Evolutionary conservation across 2,797 vertebrate species (phyloP).

Genomic region (Lophius americanus): DNA sequence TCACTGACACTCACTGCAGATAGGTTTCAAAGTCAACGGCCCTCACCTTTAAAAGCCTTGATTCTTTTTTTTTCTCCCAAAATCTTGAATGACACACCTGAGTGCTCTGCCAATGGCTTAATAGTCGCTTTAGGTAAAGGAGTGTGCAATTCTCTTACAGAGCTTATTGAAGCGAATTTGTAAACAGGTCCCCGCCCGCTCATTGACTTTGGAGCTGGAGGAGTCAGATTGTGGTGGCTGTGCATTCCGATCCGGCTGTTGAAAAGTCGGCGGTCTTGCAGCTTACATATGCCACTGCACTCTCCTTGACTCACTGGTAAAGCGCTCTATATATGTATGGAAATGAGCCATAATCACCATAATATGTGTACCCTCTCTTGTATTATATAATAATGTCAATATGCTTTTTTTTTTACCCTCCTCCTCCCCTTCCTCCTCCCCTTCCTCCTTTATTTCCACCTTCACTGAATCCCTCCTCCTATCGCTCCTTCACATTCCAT

Average conservation of each 20-base stretch:
- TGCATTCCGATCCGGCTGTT: constrained; percentile 42
- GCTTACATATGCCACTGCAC: constrained; percentile 61
- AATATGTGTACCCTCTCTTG: constrained; percentile 76
- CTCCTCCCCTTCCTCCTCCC: constrained; percentile 7
- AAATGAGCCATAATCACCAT: constrained; percentile 80
- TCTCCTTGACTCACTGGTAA: constrained; percentile 71
- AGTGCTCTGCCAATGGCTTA: constrained; percentile 56
- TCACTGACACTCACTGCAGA: constrained; percentile 26
- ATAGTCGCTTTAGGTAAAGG: constrained; percentile 51
- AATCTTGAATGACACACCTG: constrained; percentile 61
- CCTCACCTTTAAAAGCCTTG: constrained; percentile 40
- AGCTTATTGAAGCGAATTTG: constrained; percentile 61
- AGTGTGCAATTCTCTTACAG: constrained; percentile 35
- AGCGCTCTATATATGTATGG: constrained; percentile 81
- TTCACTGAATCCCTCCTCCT: constrained; percentile 1
- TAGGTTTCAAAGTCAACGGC: constrained; percentile 62
- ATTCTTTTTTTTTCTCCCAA: constrained; percentile 33
- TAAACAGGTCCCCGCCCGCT: constrained; percentile 70
- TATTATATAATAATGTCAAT: constrained; percentile 74
- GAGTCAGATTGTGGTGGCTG: constrained; percentile 53
- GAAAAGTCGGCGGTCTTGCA: constrained; percentile 43
- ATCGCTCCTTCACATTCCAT: constrained; percentile 19
- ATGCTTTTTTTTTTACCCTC: constrained; percentile 34
- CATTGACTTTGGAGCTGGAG: constrained; percentile 65
- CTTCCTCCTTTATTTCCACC: constrained; percentile 7